Evolutionary conservation across 2,888 invertebrate species (phyloP), one percentile per base, ranked within the genome.

Genomic region (Pandemis heparana): DNA sequence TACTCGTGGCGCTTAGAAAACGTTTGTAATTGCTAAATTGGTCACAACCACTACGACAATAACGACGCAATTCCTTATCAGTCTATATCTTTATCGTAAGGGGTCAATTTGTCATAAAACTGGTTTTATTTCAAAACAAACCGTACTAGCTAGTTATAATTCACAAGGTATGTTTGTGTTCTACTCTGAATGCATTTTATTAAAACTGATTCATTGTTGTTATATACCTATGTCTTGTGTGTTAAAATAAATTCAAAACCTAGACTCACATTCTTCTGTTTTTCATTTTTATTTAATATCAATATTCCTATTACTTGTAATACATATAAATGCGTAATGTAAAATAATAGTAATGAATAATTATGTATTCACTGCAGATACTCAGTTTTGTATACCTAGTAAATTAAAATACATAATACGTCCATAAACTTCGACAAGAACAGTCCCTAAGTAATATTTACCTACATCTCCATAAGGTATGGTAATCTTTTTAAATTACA

Each of bases 1-100:
- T 23, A 23, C 10, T 53, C 16, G 18, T 56, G 56, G 1, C 56
- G 56, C 23, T 18, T 23, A 23, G 53, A 56, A 56, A 23, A 23
- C 23, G 23, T 56, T 18, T 56, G 56, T 56, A 23, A 23, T 56
- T 56, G 23, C 56, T 38, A 59, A 64, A 69, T 69, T 63, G 46
- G 63, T 64, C 63, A 67, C 43, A 61, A 67, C 61, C 51, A 51
- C 73, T 48, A 63, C 48, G 59, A 48, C 14, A 41, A 41, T 64
- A 74, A 74, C 70, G 69, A 74, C 74, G 74, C 65, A 74, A 60
- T 74, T 65, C 41, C 65, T 74, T 74, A 69, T 69, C 64, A 53
- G 48, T 14, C 53, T n/a, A 32, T 59, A 56, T 63, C 23, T 32
- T 65, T 65, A 43, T 65, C 70, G 60, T 51, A 46, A 61, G 65